Evolutionary conservation across 2,113 vertebrate species (phyloP), one percentile per base, ranked within the genome.

Genomic region (Varanus salvator): DNA sequence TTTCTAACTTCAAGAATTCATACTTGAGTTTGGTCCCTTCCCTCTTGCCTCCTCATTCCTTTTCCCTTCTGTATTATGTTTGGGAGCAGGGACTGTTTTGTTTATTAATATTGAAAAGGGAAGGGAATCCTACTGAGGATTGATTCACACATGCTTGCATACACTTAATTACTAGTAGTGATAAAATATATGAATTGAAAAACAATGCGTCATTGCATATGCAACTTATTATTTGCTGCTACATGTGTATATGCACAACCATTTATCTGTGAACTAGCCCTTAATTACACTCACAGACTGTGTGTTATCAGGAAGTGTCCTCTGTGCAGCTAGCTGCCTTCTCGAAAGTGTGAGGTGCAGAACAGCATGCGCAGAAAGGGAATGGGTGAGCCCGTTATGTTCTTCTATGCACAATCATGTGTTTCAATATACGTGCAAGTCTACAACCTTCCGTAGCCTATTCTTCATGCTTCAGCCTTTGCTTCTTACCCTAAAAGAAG

Each of bases 391-490:
- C 11, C 25, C 74, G 85, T 89, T 7, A 50, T 83, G 54, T 93
- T 93, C 72, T 69, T 66, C 44, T 91, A 66, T 74, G 92, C 19
- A 23, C 87, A 83, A 84, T 71, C 90, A 64, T 0, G 68, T 88
- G 84, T 89, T 85, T 84, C 25, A 23, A 76, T 57, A 92, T 94
- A 92, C 83, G 92, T 87, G 14, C 90, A 94, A 93, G 89, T 44
- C 57, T 71, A 87, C 93, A 96, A 76, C 57, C 85, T 91, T 95
- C 94, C 88, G 93, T 91, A 89, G 93, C 84, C 77, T 84, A 60
- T 89, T 87, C 91, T 93, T 93, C 93, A 95, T 92, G 93, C 89
- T 66, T 92, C 90, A 97, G 95, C 82, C 90, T 96, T 96, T 90
- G 92, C 90, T 76, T 95, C 90, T 88, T 93, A 91, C 90, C 91